These are phyloP conservation scores for Zoroaster sp. DNA, from an alignment of 53 echinoderm and acorn worm species.

Conservation along the genomic window DNA sequence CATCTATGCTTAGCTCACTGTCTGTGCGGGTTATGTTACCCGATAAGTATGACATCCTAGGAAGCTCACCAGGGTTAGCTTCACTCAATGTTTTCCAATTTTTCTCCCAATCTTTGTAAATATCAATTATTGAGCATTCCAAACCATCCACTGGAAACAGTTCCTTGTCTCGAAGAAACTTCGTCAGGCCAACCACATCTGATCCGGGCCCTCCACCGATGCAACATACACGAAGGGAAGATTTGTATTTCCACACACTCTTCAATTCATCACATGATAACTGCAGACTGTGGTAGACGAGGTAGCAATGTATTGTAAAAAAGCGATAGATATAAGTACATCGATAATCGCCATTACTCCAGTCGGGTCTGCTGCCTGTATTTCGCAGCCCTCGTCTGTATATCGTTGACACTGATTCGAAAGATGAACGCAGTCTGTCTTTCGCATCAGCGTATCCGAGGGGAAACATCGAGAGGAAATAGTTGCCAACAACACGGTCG, in stretches of 20 bases:
- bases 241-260: too few relatives aligned
- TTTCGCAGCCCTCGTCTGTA: not conserved
- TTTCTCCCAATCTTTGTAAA: not conserved
- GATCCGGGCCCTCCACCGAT: conserved; percentile 36
- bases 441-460: too few relatives aligned
- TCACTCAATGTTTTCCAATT: not conserved
- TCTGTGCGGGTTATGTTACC: not conserved
- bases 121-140: conserved; percentile 8
- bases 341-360: not conserved
- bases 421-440: not conserved
- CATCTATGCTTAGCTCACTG: not conserved
- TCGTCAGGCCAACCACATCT: conserved; percentile 6
- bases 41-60: not conserved
- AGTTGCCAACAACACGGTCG: not conserved
- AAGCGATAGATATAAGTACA: not conserved
- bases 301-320: conserved; percentile 8
- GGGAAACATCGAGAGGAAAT: not conserved
- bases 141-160: not conserved
- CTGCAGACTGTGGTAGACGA: not conserved
- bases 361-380: not conserved
- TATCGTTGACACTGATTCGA: not conserved
- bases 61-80: not conserved
- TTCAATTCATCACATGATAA: too few relatives aligned
- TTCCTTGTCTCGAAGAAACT: not conserved
- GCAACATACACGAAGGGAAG: not conserved